Base-by-base conservation (phyloP, 2,797 vertebrate genomes). In the Chloroceryle amazona region DNA sequence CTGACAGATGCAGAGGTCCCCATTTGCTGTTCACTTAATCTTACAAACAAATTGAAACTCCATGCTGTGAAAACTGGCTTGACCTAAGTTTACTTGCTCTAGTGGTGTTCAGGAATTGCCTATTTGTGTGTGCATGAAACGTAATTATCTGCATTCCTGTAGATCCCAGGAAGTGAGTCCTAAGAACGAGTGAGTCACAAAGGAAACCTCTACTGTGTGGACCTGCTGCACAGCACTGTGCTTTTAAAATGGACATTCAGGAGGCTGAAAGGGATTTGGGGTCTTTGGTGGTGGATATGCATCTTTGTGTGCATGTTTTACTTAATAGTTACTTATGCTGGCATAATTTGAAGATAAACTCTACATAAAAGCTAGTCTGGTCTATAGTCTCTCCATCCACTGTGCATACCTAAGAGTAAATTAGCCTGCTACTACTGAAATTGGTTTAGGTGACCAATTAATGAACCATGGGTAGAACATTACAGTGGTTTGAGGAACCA, bases 1-100 rank as follows among this genome's bases (percentile, higher is more conserved):
- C 70, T 93, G 91, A 79, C 75, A 93, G 93, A 90, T 96, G 75
- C 93, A 95, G 73, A 79, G 65, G 74, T 91, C 90, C 37, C n/a
- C 44, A 37, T 71, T 94, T 81, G 81, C 86, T 94, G 81, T 96
- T 96, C 93, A 91, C 93, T 97, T 98, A 81, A 92, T 63, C 74
- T 93, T 87, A 66, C 81, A 60, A 94, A 93, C 90, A 94, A 95
- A 91, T 81, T 58, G 86, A 94, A 94, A 74, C 44, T 83, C 62
- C 62, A 39, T 73, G 70, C 95, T 95, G 84, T 96, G 96, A 96
- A 93, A 96, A 86, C 93, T 84, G 93, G 63, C 47, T 82, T 96
- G 91, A 96, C 94, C 94, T 89, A 55, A 80, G 61, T 94, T 96
- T 96, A 20, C 87, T 95, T 89, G 33, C 78, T 79, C 55, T 42